Percentiles rank a stretch among this genome's conserved stretches.
phyloP scores from a whole-genome alignment of 2,113 vertebrate genomes.

The Oriolus oriolus region DNA sequence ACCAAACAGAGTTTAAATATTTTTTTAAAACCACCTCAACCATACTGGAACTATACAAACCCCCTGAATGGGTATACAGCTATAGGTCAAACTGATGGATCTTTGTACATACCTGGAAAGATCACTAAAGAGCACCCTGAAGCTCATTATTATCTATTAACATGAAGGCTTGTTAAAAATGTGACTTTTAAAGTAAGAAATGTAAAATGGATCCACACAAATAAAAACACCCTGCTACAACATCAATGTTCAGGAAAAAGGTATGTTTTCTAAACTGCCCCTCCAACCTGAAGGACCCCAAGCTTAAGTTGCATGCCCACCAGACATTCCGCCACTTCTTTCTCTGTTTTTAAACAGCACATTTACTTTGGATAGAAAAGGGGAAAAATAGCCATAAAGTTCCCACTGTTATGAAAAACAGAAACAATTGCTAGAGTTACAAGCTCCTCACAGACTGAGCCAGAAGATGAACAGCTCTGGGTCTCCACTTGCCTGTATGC shows the following conservation, averaged over 20 bases:
- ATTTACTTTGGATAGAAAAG: slow-evolving; percentile 32
- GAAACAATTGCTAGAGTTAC: slow-evolving; percentile 60
- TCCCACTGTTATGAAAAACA: slow-evolving; percentile 51
- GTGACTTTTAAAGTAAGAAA: background rate
- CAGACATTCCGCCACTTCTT: background rate
- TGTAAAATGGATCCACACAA: background rate
- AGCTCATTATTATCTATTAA: background rate
- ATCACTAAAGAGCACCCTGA: background rate
- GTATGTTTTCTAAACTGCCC: background rate
- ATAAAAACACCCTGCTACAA: background rate
- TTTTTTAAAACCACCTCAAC: background rate
- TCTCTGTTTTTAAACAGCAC: slow-evolving; percentile 40
- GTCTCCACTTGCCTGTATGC: background rate
- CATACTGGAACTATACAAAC: background rate
- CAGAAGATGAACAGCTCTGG: slow-evolving; percentile 24
- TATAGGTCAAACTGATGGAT: background rate
- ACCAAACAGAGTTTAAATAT: background rate
- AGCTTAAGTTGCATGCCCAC: background rate
- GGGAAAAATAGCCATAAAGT: slow-evolving; percentile 12
- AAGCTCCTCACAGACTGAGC: background rate
- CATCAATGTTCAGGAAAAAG: background rate
- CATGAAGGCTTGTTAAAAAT: background rate
- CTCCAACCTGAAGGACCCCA: background rate
- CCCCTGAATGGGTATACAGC: background rate
- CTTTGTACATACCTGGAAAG: background rate